Percentiles rank a stretch among this genome's conserved stretches.
Evolutionary conservation across 2,888 invertebrate species (phyloP).

Genomic region (Brachypalpus laphriformis): DNA sequence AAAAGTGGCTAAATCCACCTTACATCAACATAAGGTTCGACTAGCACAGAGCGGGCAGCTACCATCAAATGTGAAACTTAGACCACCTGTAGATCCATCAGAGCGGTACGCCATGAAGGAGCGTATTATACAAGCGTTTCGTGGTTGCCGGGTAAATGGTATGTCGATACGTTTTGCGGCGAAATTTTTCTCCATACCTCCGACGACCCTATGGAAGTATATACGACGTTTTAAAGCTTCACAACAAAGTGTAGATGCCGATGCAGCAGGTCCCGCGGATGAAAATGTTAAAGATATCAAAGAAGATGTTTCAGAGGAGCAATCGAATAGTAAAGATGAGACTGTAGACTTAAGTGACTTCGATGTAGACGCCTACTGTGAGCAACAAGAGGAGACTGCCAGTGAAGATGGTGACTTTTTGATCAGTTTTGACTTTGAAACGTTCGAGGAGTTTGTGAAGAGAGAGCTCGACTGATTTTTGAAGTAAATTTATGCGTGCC

Average conservation of each 20-base stretch:
- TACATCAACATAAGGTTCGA: conserved; percentile 75
- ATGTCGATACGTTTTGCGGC: conserved; percentile 75
- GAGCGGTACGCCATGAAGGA: conserved; percentile 49
- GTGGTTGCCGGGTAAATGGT: conserved; percentile 72
- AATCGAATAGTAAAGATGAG: not conserved
- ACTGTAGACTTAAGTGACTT: not conserved
- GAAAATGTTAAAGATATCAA: not conserved
- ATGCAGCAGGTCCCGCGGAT: not conserved
- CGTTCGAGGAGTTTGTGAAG: conserved; percentile 56
- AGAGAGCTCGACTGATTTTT: conserved; percentile 33
- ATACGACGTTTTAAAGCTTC: conserved; percentile 32
- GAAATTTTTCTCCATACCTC: conserved; percentile 69
- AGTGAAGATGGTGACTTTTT: conserved; percentile 48
- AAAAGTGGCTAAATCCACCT: conserved; percentile 74
- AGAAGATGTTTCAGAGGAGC: not conserved
- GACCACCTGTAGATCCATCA: conserved; percentile 28
- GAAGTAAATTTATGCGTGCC: too few species aligned
- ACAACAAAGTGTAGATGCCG: not conserved
- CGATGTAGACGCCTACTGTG: conserved; percentile 20
- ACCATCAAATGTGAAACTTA: conserved; percentile 53
- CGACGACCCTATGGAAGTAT: conserved; percentile 72
- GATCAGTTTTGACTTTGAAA: conserved; percentile 57
- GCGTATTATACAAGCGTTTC: conserved; percentile 73
- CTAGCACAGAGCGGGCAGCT: conserved; percentile 63
- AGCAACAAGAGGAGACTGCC: not conserved